phyloP scores from a whole-genome alignment of 2,797 vertebrate species.

The Halcyon smyrnensis region DNA sequence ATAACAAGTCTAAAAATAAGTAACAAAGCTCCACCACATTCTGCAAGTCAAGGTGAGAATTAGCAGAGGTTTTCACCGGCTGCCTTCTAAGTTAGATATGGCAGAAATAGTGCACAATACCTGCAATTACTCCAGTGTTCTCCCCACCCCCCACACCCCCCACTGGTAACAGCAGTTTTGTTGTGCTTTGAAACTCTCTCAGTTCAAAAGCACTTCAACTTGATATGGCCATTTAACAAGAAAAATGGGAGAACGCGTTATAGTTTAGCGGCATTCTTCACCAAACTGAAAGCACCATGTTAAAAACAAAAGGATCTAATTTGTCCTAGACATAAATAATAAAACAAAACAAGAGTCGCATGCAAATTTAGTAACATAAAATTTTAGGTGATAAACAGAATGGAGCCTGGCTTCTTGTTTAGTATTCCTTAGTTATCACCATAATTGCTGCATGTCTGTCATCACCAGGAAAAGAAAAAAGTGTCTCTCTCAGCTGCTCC shows the following conservation, averaged over 20 bases:
- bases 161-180: conserved; percentile 63
- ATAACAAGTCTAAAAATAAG: not conserved
- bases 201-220: conserved; percentile 79
- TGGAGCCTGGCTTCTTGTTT: conserved; percentile 88
- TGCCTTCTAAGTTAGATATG: not conserved
- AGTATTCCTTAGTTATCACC: conserved; percentile 91
- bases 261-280: conserved; percentile 65
- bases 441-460: conserved; percentile 96
- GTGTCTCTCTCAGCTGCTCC: conserved; percentile 93
- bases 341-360: conserved; percentile 81
- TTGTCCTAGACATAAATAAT: conserved; percentile 81
- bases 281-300: conserved; percentile 69
- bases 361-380: conserved; percentile 84
- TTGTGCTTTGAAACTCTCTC: conserved; percentile 71
- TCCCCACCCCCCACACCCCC: not conserved
- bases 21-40: not conserved
- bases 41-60: conserved; percentile 24
- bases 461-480: conserved; percentile 88
- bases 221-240: conserved; percentile 75
- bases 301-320: conserved; percentile 82
- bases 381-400: conserved; percentile 89
- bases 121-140: conserved; percentile 48
- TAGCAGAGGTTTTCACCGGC: conserved; percentile 7
- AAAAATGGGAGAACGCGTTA: conserved; percentile 48
- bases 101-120: conserved; percentile 8